A percentile compares a stretch with the other conserved stretches of the same genome.
These are phyloP conservation scores for Anthonomus grandis DNA, from an alignment of 1,140 invertebrate species.

Conservation along the genomic window DNA sequence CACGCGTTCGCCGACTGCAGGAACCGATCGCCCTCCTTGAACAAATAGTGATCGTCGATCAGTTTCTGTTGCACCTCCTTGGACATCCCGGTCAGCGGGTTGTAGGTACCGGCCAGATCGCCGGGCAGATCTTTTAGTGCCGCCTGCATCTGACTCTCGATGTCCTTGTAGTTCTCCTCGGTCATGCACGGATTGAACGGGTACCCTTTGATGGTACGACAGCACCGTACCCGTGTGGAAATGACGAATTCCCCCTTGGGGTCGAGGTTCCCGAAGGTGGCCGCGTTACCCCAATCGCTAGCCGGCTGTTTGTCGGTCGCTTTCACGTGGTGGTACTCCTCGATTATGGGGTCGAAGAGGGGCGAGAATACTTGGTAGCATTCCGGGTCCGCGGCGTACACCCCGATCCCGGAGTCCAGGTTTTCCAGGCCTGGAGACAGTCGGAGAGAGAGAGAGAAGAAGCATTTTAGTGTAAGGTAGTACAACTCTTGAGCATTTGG, in stretches of 20 bases:
- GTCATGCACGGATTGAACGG: conserved; percentile 75
- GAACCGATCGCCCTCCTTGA: conserved; percentile 72
- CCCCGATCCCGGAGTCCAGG: conserved; percentile 60
- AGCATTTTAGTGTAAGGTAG: too few species aligned
- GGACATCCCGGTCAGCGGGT: conserved; percentile 65
- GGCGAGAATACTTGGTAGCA: conserved; percentile 64
- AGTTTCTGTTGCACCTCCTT: conserved; percentile 66
- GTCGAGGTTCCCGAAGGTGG: conserved; percentile 68
- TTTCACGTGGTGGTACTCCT: conserved; percentile 71
- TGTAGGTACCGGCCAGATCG: conserved; percentile 65
- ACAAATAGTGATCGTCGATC: conserved; percentile 76
- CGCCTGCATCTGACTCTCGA: conserved; percentile 50
- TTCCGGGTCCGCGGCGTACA: conserved; percentile 73
- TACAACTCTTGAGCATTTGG: too few species aligned
- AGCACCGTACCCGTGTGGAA: conserved; percentile 72
- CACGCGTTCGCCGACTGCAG: conserved; percentile 69
- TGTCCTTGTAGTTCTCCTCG: conserved; percentile 62
- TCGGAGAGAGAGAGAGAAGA: too few species aligned
- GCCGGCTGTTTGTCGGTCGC: conserved; percentile 61
- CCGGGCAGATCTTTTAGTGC: conserved; percentile 40
- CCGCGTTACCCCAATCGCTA: conserved; percentile 66
- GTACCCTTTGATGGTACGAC: conserved; percentile 65
- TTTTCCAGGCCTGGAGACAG: conserved; percentile 56
- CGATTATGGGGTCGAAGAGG: conserved; percentile 75
- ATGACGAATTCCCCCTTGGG: conserved; percentile 66